phyloP scores from a whole-genome alignment of 2,888 invertebrate genomes.

The Dilophus febrilis region DNA sequence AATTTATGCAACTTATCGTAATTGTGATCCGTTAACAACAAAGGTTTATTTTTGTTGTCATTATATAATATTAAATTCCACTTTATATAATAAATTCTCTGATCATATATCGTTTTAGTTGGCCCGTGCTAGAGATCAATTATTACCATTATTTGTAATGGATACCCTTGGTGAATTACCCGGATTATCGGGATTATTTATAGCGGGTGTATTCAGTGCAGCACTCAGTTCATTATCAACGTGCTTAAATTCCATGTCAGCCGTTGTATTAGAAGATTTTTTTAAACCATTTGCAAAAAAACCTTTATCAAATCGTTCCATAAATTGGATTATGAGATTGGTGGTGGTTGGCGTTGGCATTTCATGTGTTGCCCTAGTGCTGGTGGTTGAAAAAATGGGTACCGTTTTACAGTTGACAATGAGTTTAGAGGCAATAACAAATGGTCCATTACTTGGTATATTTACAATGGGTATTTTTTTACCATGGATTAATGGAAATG shows the following conservation, averaged over 20 bases:
- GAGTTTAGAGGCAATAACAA: slow-evolving; percentile 50
- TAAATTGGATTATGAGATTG: slow-evolving; percentile 46
- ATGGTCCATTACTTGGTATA: slow-evolving; percentile 49
- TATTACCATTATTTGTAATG: slow-evolving; percentile 60
- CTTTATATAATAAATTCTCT: neutral
- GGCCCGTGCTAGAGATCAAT: slow-evolving; percentile 56
- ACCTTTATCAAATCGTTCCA: slow-evolving; percentile 35
- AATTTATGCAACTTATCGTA: slow-evolving; percentile 44
- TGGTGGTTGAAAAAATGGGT: slow-evolving; percentile 60
- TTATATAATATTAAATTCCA: no score
- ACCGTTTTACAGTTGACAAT: slow-evolving; percentile 49
- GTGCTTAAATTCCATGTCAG: slow-evolving; percentile 60
- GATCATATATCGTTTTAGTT: slow-evolving; percentile 29
- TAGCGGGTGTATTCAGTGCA: slow-evolving; percentile 81
- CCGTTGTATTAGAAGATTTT: slow-evolving; percentile 57
- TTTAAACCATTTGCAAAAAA: slow-evolving; percentile 42
- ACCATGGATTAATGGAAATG: slow-evolving; percentile 49
- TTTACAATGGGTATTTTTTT: slow-evolving; percentile 49
- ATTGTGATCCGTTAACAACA: slow-evolving; percentile 47
- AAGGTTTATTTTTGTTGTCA: slow-evolving; percentile 30
- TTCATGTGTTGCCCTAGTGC: slow-evolving; percentile 47
- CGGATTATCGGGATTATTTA: slow-evolving; percentile 72
- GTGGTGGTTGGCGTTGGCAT: slow-evolving; percentile 52
- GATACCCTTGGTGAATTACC: slow-evolving; percentile 56
- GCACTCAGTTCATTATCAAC: slow-evolving; percentile 67